Conservation (phyloP, 2,888 invertebrate genomes). For the Anorthoa munda region DNA sequence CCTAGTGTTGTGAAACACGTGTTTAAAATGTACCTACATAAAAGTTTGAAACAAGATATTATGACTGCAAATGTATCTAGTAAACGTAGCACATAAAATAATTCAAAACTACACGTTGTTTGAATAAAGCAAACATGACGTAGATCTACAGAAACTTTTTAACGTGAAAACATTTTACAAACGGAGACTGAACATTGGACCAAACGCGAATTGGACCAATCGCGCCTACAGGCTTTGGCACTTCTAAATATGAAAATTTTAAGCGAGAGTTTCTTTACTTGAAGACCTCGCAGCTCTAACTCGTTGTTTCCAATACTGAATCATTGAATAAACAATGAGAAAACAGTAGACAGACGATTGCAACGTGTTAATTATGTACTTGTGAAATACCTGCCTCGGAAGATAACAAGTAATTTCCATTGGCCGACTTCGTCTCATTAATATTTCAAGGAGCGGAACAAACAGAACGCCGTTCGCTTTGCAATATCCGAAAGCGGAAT, state of each 20-base stretch:
- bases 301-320: slow-evolving; percentile 30
- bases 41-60: not conserved
- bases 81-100: not conserved
- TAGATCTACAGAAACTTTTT: not conserved
- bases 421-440: slow-evolving; percentile 74
- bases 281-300: not conserved
- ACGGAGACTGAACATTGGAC: no score
- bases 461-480: slow-evolving; percentile 68
- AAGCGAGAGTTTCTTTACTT: slow-evolving; percentile 4
- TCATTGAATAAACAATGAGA: slow-evolving; percentile 44
- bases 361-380: slow-evolving; percentile 58
- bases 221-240: no score
- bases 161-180: not conserved
- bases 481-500: slow-evolving; percentile 76
- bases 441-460: slow-evolving; percentile 77
- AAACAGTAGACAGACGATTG: slow-evolving; percentile 50
- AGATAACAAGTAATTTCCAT: slow-evolving; percentile 61
- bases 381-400: slow-evolving; percentile 56
- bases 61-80: not conserved
- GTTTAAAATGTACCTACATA: not conserved
- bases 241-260: not conserved
- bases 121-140: not conserved
- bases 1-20: not conserved
- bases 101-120: not conserved
- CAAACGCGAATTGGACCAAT: no score